A percentile compares a stretch with the other conserved stretches of the same genome.
phyloP scores from a whole-genome alignment of 2,888 invertebrate species.

The Keiferia lycopersicella region DNA sequence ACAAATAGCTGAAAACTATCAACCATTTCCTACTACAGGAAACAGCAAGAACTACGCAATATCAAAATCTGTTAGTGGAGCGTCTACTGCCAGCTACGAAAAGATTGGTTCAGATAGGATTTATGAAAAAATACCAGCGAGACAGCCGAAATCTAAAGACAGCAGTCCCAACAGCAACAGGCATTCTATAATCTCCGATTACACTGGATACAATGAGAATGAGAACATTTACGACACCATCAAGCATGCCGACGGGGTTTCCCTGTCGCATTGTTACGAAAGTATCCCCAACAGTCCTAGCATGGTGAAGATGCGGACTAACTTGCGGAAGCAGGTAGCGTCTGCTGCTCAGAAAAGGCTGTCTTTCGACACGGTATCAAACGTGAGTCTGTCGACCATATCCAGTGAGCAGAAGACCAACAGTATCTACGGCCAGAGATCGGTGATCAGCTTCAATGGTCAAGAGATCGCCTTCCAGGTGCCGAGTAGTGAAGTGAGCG shows the following conservation, averaged over 20 bases:
- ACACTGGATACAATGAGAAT: slow-evolving; percentile 68
- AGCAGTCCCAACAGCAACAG: slow-evolving; percentile 66
- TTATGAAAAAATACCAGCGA: slow-evolving; percentile 72
- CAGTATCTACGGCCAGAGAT: slow-evolving; percentile 81
- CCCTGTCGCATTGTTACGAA: slow-evolving; percentile 82
- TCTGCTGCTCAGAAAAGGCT: slow-evolving; percentile 68
- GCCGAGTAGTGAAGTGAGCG: slow-evolving; percentile 81
- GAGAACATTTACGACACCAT: slow-evolving; percentile 85
- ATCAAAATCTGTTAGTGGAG: slow-evolving; percentile 71
- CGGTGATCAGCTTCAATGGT: slow-evolving; percentile 73
- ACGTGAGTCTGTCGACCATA: slow-evolving; percentile 76
- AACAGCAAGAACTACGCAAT: slow-evolving; percentile 65
- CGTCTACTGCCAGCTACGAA: slow-evolving; percentile 73
- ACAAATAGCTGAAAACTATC: slow-evolving; percentile 79
- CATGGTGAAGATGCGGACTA: slow-evolving; percentile 67
- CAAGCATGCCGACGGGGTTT: slow-evolving; percentile 75
- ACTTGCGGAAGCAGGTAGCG: slow-evolving; percentile 60
- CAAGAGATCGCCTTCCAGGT: slow-evolving; percentile 77
- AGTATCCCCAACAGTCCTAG: slow-evolving; percentile 79
- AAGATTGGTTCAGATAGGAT: slow-evolving; percentile 75
- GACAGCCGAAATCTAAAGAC: slow-evolving; percentile 60
- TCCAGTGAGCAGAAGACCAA: slow-evolving; percentile 83
- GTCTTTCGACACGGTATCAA: slow-evolving; percentile 74
- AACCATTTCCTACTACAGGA: slow-evolving; percentile 54
- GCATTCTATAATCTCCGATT: slow-evolving; percentile 67